Conservation (phyloP, 2,888 invertebrate species). For the Acleris emargana region DNA sequence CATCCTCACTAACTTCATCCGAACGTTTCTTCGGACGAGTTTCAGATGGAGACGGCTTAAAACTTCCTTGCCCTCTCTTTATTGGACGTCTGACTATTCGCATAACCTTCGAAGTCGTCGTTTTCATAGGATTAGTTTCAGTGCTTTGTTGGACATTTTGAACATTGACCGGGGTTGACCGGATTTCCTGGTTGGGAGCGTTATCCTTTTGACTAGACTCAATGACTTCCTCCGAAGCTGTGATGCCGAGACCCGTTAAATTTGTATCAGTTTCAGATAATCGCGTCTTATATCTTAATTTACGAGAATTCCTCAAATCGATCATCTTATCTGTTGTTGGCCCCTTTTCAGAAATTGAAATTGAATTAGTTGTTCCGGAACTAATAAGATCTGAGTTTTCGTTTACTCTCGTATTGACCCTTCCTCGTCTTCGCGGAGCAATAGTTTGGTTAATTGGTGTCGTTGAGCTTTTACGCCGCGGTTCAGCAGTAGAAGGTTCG, state of each 20-base stretch:
- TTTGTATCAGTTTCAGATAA: slow-evolving; percentile 70
- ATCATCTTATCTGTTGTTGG: slow-evolving; percentile 62
- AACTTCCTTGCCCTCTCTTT: slow-evolving; percentile 55
- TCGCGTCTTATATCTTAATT: slow-evolving; percentile 67
- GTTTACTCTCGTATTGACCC: slow-evolving; percentile 59
- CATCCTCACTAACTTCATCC: slow-evolving; percentile 84
- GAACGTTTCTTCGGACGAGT: slow-evolving; percentile 53
- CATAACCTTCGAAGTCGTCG: slow-evolving; percentile 58
- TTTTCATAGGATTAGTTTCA: slow-evolving; percentile 55
- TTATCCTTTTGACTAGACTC: slow-evolving; percentile 72
- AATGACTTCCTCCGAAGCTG: slow-evolving; percentile 57
- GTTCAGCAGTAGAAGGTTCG: slow-evolving; percentile 50
- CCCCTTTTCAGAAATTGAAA: slow-evolving; percentile 61
- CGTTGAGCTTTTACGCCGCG: slow-evolving; percentile 62
- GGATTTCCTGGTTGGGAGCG: slow-evolving; percentile 67
- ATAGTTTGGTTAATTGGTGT: slow-evolving; percentile 54
- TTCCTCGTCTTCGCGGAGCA: slow-evolving; percentile 54
- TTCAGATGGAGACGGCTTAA: slow-evolving; percentile 49
- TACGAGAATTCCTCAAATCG: slow-evolving; percentile 63
- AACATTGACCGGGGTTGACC: slow-evolving; percentile 47
- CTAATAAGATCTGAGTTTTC: slow-evolving; percentile 59
- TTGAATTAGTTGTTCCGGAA: slow-evolving; percentile 69
- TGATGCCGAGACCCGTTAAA: slow-evolving; percentile 67
- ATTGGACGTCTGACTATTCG: slow-evolving; percentile 66
- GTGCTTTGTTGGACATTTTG: slow-evolving; percentile 59